Percentiles rank a stretch among this genome's conserved stretches.
phyloP scores from a whole-genome alignment of 2,888 invertebrate genomes.

The Catocala nupta region DNA sequence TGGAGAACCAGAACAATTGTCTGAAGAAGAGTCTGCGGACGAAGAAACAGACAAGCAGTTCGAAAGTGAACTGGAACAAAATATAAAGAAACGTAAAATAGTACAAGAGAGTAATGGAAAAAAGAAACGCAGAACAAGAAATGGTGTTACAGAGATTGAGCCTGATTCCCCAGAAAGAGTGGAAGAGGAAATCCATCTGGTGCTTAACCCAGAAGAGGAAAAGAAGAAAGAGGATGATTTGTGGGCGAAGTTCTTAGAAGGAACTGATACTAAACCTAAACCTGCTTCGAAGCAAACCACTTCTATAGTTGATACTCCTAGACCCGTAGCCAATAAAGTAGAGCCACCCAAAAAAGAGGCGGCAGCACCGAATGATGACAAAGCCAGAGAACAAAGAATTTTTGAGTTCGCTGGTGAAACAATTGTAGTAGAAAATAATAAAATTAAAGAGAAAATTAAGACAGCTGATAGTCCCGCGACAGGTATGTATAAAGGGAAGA shows the following conservation, averaged over 20 bases:
- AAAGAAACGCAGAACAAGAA: constrained; percentile 67
- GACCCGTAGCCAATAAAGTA: constrained; percentile 37
- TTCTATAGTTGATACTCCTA: constrained; percentile 37
- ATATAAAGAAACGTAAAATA: constrained; percentile 72
- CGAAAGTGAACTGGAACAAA: constrained; percentile 78
- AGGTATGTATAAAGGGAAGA: constrained; percentile 56
- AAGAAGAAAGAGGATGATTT: constrained; percentile 92
- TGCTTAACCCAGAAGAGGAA: constrained; percentile 86
- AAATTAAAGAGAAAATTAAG: constrained; percentile 77
- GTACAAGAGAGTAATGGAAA: constrained; percentile 55
- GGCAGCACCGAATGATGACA: constrained; percentile 72
- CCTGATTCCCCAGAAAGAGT: constrained; percentile 52
- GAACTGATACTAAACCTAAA: constrained; percentile 86
- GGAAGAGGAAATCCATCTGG: constrained; percentile 58
- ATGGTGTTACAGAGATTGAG: constrained; percentile 57
- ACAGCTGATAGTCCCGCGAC: constrained; percentile 62
- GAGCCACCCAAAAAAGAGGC: constrained; percentile 40
- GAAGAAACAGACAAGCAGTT: constrained; percentile 87
- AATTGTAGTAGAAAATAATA: constrained; percentile 85
- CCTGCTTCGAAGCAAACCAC: constrained; percentile 49
- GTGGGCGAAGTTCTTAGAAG: constrained; percentile 93
- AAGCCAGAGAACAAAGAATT: constrained; percentile 88
- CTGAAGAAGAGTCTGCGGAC: constrained; percentile 90
- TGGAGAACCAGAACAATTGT: constrained; percentile 88
- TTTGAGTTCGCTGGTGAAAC: constrained; percentile 97